Conservation (phyloP, 1,140 invertebrate species). For the Drosophila melanogaster region DNA sequence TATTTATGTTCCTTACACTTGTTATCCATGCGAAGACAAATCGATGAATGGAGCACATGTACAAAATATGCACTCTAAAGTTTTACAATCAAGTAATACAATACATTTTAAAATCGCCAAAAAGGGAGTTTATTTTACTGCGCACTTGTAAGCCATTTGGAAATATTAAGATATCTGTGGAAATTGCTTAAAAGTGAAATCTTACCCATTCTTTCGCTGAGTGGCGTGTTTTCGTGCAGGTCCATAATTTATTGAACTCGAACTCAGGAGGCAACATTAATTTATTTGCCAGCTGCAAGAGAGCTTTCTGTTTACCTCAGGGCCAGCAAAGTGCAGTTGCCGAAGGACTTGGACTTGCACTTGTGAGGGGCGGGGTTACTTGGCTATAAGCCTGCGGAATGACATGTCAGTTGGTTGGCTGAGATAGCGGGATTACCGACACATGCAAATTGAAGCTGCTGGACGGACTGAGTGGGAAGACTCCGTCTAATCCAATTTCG, state of each 20-base stretch:
- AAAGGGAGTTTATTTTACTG: background rate
- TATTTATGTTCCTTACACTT: conserved; percentile 31
- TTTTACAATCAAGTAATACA: background rate
- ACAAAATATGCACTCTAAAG: background rate
- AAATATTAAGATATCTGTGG: background rate
- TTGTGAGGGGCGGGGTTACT: background rate
- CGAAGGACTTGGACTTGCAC: background rate
- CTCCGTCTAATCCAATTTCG: conserved; percentile 62
- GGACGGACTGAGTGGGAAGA: conserved; percentile 4
- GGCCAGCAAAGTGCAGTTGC: conserved; percentile 17
- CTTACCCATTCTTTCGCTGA: background rate
- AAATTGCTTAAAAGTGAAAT: background rate
- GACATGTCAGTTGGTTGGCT: conserved; percentile 47
- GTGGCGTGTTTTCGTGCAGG: background rate
- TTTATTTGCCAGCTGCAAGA: conserved; percentile 18
- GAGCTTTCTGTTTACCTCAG: conserved; percentile 20
- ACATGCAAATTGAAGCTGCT: conserved; percentile 49
- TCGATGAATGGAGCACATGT: conserved; percentile 4
- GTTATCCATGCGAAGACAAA: conserved; percentile 16
- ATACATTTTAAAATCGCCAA: background rate
- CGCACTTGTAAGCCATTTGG: no score
- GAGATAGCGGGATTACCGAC: conserved; percentile 45
- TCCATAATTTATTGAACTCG: conserved; percentile 32
- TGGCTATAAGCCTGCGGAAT: conserved; percentile 32
- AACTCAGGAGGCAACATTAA: conserved; percentile 23